Base-by-base conservation (phyloP, 2,888 invertebrate genomes). In the Leucozona laternaria region DNA sequence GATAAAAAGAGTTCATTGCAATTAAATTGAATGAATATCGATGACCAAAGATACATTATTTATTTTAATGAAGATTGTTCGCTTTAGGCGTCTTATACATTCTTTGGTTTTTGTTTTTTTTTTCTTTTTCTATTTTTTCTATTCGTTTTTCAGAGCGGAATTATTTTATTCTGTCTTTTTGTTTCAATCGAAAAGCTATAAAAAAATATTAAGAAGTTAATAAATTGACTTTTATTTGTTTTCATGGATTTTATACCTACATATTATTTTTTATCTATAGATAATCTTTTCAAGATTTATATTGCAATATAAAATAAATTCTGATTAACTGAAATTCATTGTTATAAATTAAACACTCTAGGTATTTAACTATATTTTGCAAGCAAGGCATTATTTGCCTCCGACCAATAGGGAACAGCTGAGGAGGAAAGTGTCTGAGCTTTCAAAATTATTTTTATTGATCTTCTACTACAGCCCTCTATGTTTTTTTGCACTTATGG, bases 1-100 rank as follows among this genome's bases (percentile, higher is more conserved):
- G 20, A 50, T 50, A 53, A 53, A 53, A 53, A 53, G 53, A 53
- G 53, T 53, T 28, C 53, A 53, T 53, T 53, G 53, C 25, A 53
- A 53, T 28, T 53, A 53, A 53, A 53, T 53, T n/a, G 25, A 53
- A 53, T 53, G 25, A 28, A 7, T 20, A 22, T 50, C 15, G 50
- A 53, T 8, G 50, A 15, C 22, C 15, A 25, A 17, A 53, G n/a
- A 25, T 53, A 53, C 53, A 53, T n/a, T n/a, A 20, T 50, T 53
- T 22, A 13, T n/a, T 53, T 53, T 53, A 53, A 53, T n/a, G 20
- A 28, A 15, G 50, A 25, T 53, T 53, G 50, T 25, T 25, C 15
- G 25, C 53, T 28, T 25, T n/a, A 28, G 53, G 53, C 53, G 15
- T 53, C 15, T 25, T 25, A n/a, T n/a, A 15, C 15, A 28, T 53